Evolutionary conservation across 2,113 vertebrate genomes (phyloP).

Genomic region (Nothocercus julius): DNA sequence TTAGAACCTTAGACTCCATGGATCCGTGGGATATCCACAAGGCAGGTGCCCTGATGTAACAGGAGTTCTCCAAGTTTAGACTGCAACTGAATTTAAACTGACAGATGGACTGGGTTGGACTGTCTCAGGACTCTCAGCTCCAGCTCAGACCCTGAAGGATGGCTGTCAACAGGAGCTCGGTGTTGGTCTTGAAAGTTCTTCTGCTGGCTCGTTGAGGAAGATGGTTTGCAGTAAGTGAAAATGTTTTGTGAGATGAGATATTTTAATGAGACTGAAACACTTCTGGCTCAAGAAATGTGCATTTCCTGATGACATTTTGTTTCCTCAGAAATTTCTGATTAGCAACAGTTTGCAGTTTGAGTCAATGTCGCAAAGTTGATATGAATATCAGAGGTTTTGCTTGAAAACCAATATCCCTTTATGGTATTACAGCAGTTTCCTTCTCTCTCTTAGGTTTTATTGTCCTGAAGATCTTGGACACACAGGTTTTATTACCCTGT

Average conservation of each 20-base stretch:
- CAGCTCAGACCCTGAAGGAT: not conserved
- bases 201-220: not conserved
- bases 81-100: not conserved
- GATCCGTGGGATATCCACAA: not conserved
- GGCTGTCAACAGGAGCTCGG: not conserved
- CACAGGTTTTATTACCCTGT: constrained; percentile 41
- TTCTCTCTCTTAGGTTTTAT: constrained; percentile 44
- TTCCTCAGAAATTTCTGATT: constrained; percentile 11
- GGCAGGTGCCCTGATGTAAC: not conserved
- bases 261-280: not conserved
- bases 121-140: not conserved
- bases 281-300: not conserved
- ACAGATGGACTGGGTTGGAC: not conserved
- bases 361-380: not conserved
- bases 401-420: constrained; percentile 1
- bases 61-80: not conserved
- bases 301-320: not conserved
- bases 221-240: not conserved
- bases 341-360: constrained; percentile 4
- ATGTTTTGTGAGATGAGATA: not conserved
- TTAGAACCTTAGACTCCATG: not conserved
- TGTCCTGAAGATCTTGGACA: constrained; percentile 49
- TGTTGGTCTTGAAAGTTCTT: not conserved
- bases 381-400: not conserved
- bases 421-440: constrained; percentile 29